Evolutionary conservation across 2,888 invertebrate species (phyloP), one percentile per base, ranked within the genome.

Genomic region (Empis stercorea): DNA sequence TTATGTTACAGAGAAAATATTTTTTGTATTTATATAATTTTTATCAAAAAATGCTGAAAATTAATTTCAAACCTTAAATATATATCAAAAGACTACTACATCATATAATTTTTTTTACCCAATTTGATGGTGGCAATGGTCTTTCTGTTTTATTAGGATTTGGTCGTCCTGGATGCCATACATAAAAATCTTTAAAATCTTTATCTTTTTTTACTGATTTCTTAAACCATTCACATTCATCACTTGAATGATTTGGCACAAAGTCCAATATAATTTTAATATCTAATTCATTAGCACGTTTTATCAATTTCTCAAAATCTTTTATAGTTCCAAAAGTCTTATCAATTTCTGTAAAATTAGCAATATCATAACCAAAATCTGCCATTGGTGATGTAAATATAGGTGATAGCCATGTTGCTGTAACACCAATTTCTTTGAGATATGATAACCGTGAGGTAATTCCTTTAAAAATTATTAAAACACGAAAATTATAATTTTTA

Each of bases 181-280:
- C 65, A 61, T 87, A 89, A 60, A 76, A 87, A 56, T 88, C 79
- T 34, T 76, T 78, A 58, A 77, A 91, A 0, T 75, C 75, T 0
- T 75, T 71, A 44, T 76, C 73, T 9, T 73, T 71, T 15, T 73
- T 71, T 10, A 79, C 68, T 10, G 91, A 89, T 55, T 79, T 76
- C 48, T 74, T 66, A 63, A 95, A 95, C 94, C 94, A 95, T 39
- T 78, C 75, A 60, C 89, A 87, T 60, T 86, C 74, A 59, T 86
- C 79, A 52, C 87, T 87, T 2, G 81, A 77, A 57, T 88, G 87
- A 64, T 84, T 84, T 4, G 84, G 84, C 16, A 84, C 83, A 52
- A 81, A 78, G 60, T 82, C 82, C 52, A 81, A 63, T 51, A 81
- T 68, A 42, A 80, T 72, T 68, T 76, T 77, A 17, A 80, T 72